Evolutionary conservation across 2,888 invertebrate species (phyloP).

Genomic region (Clivina fossor): DNA sequence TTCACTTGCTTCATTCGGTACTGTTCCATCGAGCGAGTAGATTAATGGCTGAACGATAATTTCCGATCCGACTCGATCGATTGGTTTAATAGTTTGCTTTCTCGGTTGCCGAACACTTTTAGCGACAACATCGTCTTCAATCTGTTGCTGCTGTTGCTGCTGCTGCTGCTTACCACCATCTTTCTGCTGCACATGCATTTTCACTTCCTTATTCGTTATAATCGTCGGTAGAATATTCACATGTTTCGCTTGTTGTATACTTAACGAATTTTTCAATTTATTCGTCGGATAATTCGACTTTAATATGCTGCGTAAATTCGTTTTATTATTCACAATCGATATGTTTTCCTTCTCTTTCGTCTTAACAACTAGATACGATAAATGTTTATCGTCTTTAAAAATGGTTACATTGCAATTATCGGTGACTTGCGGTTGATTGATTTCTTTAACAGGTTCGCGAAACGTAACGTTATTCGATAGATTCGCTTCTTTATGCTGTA

Average conservation of each 20-base stretch:
- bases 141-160: constrained; percentile 7
- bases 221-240: constrained; percentile 3
- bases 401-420: constrained; percentile 18
- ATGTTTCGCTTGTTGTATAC: constrained; percentile 11
- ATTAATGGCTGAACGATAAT: constrained; percentile 45
- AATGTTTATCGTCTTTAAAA: constrained; percentile 21
- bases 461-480: constrained; percentile 16
- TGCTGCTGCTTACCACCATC: not conserved
- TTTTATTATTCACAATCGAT: constrained; percentile 38
- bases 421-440: not conserved
- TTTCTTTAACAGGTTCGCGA: not conserved
- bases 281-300: constrained; percentile 40
- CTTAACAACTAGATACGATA: constrained; percentile 45
- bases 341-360: constrained; percentile 50
- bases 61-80: constrained; percentile 48
- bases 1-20: no score
- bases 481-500: no score
- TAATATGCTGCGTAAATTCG: constrained; percentile 49
- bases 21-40: constrained; percentile 9
- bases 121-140: constrained; percentile 6
- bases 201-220: constrained; percentile 6
- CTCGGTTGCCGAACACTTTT: constrained; percentile 43
- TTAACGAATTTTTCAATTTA: constrained; percentile 7
- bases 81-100: constrained; percentile 52
- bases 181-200: constrained; percentile 37